Percentiles rank a stretch among this genome's conserved stretches.
Conservation (phyloP, 2,797 vertebrate genomes). For the Tamandua tetradactyla region DNA sequence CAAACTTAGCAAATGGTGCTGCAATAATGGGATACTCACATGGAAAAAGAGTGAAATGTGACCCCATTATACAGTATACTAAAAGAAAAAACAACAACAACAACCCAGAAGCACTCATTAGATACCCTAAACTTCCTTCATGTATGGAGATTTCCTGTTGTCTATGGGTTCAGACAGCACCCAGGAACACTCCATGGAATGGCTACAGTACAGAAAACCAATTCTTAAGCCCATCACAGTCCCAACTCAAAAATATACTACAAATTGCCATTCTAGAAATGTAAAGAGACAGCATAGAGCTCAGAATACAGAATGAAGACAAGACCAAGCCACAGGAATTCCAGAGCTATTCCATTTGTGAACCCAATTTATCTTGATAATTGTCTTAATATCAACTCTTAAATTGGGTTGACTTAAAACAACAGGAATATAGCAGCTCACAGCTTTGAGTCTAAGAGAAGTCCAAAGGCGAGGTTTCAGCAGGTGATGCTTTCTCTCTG, state of each 20-base stretch:
- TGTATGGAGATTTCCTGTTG: background rate
- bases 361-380: background rate
- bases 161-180: accelerated
- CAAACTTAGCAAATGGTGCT: too few species aligned
- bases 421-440: too few species aligned
- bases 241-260: background rate
- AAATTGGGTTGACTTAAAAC: too few species aligned
- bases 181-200: background rate
- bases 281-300: background rate
- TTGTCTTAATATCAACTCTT: too few species aligned
- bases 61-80: too few species aligned
- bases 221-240: background rate
- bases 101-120: background rate
- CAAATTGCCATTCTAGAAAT: background rate
- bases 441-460: too few species aligned
- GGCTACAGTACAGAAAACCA: background rate
- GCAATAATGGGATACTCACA: too few species aligned
- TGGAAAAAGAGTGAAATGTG: too few species aligned
- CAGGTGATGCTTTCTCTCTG: too few species aligned
- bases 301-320: background rate
- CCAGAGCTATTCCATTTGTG: background rate
- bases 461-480: too few species aligned
- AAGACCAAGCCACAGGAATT: background rate
- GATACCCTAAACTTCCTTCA: background rate
- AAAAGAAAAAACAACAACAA: too few species aligned